These are phyloP conservation scores for Lemur catta DNA, from an alignment of 2,797 vertebrate genomes.

Conservation along the genomic window DNA sequence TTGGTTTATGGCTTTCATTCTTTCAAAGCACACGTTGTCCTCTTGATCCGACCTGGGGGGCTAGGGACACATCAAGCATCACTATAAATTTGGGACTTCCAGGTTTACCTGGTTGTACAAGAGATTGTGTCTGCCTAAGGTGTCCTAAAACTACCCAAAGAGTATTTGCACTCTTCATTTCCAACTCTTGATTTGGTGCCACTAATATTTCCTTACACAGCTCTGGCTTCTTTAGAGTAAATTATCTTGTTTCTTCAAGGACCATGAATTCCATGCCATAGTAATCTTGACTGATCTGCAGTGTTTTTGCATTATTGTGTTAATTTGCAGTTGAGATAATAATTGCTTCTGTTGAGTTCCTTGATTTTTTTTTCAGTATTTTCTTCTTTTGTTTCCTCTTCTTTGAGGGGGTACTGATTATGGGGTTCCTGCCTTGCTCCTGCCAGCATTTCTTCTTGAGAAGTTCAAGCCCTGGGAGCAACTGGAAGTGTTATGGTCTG, in stretches of 20 bases:
- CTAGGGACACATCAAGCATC: slow-evolving; percentile 94
- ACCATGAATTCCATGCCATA: slow-evolving; percentile 84
- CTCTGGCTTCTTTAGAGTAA: slow-evolving; percentile 91
- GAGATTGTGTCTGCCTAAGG: slow-evolving; percentile 90
- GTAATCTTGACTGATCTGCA: slow-evolving; percentile 69
- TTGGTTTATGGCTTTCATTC: slow-evolving; percentile 81
- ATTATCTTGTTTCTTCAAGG: slow-evolving; percentile 91
- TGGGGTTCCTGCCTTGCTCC: slow-evolving; percentile 90
- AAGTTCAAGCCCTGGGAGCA: slow-evolving; percentile 90
- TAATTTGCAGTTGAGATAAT: not conserved
- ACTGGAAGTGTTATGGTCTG: slow-evolving; percentile 82
- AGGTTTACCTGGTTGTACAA: slow-evolving; percentile 83
- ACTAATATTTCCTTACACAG: slow-evolving; percentile 81
- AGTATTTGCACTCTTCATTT: slow-evolving; percentile 78
- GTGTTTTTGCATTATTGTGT: not conserved
- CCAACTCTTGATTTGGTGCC: slow-evolving; percentile 78
- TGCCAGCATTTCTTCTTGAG: slow-evolving; percentile 88
- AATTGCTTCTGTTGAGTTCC: slow-evolving; percentile 34
- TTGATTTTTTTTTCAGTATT: slow-evolving; percentile 79
- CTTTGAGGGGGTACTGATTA: slow-evolving; percentile 82
- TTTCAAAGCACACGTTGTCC: slow-evolving; percentile 87
- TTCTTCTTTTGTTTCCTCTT: slow-evolving; percentile 84
- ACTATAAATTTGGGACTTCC: slow-evolving; percentile 97
- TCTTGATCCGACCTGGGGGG: slow-evolving; percentile 87
- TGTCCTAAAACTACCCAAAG: slow-evolving; percentile 84